phyloP scores from a whole-genome alignment of 2,113 vertebrate genomes.

The Polyodon spathula region DNA sequence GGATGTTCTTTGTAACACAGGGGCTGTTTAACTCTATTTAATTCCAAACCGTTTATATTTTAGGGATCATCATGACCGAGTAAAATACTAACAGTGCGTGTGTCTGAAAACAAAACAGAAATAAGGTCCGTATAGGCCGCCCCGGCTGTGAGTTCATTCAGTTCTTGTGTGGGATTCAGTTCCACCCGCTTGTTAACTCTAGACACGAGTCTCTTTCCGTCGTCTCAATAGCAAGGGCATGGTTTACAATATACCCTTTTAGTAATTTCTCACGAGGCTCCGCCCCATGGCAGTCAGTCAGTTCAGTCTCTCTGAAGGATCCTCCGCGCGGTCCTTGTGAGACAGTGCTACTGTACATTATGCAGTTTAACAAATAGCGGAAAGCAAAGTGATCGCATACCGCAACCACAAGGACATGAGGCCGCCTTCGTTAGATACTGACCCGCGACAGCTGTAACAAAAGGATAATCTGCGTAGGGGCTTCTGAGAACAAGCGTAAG shows the following conservation, averaged over 20 bases:
- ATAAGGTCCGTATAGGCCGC: too few species aligned
- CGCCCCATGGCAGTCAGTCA: constrained; percentile 8
- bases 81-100: too few species aligned
- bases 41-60: background rate
- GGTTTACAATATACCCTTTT: background rate
- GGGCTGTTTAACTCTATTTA: background rate
- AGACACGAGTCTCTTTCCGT: background rate
- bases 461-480: background rate
- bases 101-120: too few species aligned
- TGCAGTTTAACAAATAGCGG: constrained; percentile 7
- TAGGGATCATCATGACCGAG: too few species aligned
- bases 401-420: constrained; percentile 27
- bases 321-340: background rate
- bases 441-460: background rate
- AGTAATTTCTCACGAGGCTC: constrained; percentile 4
- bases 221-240: background rate
- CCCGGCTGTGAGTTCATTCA: too few species aligned
- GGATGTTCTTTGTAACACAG: constrained; percentile 2
- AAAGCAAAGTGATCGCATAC: background rate
- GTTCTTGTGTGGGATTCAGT: too few species aligned
- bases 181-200: too few species aligned
- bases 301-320: background rate
- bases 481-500: constrained; percentile 5
- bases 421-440: background rate
- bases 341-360: too few species aligned